These are phyloP conservation scores for Polylopha cassiicola DNA, from an alignment of 2,888 invertebrate genomes.

Conservation along the genomic window DNA sequence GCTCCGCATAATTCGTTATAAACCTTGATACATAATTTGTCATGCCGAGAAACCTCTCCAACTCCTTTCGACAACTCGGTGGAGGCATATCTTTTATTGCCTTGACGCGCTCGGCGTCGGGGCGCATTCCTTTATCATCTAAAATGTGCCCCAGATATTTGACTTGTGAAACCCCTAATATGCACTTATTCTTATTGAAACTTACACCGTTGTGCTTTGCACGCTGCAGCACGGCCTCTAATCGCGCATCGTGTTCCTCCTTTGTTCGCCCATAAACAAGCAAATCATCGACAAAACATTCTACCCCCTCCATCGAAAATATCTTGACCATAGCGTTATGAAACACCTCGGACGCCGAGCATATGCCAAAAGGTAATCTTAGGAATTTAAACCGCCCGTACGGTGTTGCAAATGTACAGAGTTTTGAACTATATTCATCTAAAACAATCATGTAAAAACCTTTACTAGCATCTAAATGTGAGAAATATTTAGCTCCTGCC, in stretches of 20 bases:
- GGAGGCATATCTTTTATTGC: constrained; percentile 1
- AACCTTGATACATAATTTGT: constrained; percentile 4
- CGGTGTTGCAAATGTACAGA: constrained; percentile 18
- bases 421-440: constrained; percentile 21
- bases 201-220: background rate
- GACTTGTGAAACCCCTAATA: background rate
- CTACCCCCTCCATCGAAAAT: constrained; percentile 2
- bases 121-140: background rate
- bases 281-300: constrained; percentile 3
- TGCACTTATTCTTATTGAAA: constrained; percentile 5
- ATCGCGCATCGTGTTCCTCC: background rate
- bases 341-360: constrained; percentile 5
- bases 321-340: constrained; percentile 5
- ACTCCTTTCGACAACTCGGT: background rate
- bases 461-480: too few relatives aligned
- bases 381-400: too few relatives aligned
- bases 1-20: background rate
- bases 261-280: constrained; percentile 1
- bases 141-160: constrained; percentile 3
- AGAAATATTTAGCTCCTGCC: constrained; percentile 17
- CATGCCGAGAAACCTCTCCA: constrained; percentile 4
- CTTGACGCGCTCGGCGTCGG: background rate
- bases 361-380: constrained; percentile 10
- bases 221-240: background rate
- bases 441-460: too few relatives aligned